Evolutionary conservation across 2,797 vertebrate genomes (phyloP).

Genomic region (Eptatretus atami): DNA sequence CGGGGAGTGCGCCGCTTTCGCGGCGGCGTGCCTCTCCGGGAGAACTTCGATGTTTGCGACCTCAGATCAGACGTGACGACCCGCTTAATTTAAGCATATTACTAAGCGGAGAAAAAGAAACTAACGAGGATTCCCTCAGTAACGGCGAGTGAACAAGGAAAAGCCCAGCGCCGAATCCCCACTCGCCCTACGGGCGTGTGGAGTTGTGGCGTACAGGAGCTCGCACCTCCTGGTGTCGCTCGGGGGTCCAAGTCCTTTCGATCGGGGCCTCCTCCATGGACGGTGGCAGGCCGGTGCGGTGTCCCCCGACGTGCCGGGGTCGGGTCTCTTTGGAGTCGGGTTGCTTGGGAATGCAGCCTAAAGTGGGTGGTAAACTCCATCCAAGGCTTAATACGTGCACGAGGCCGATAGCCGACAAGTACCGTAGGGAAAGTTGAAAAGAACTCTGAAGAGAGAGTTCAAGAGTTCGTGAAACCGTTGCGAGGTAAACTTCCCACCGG

Average conservation of each 20-base stretch:
- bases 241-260: constrained; percentile 12
- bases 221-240: constrained; percentile 10
- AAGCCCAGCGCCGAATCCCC: constrained; percentile 10
- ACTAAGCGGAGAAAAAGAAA: constrained; percentile 13
- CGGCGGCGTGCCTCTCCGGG: too few relatives aligned
- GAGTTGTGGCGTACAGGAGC: constrained; percentile 13
- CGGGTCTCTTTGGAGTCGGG: constrained; percentile 11
- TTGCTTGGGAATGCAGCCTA: constrained; percentile 8
- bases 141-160: constrained; percentile 5
- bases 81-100: constrained; percentile 13
- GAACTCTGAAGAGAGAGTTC: constrained; percentile 18
- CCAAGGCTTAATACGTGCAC: constrained; percentile 13
- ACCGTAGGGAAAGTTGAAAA: constrained; percentile 12
- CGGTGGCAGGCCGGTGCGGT: constrained; percentile 8
- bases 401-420: constrained; percentile 14
- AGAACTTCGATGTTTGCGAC: constrained; percentile 2
- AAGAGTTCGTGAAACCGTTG: constrained; percentile 17
- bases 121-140: constrained; percentile 11
- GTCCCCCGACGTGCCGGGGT: constrained; percentile 10
- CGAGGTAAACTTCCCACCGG: constrained; percentile 12
- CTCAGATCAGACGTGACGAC: constrained; percentile 10
- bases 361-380: constrained; percentile 12
- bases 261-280: constrained; percentile 10
- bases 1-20: too few relatives aligned
- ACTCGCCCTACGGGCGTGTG: constrained; percentile 11